Evolutionary conservation across 2,113 vertebrate species (phyloP).

Genomic region (Nothocercus nigrocapillus): DNA sequence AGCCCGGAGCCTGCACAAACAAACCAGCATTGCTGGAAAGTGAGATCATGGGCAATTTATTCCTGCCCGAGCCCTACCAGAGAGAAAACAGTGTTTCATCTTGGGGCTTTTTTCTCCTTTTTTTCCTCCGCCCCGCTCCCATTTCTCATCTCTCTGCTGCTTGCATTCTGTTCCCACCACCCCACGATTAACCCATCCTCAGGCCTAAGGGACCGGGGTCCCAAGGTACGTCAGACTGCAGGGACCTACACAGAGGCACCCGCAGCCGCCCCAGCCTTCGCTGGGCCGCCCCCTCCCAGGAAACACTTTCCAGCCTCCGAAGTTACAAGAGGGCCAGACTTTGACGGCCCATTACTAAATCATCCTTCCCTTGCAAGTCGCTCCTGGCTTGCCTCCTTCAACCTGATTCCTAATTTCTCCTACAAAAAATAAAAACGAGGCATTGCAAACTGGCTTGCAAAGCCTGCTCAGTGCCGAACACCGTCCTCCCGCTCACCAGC

Average conservation of each 20-base stretch:
- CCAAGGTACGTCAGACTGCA: constrained; percentile 74
- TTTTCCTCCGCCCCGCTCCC: not conserved
- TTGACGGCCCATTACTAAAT: constrained; percentile 64
- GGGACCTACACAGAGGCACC: constrained; percentile 74
- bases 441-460: constrained; percentile 7
- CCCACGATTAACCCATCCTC: constrained; percentile 78
- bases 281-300: constrained; percentile 56
- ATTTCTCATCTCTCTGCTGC: constrained; percentile 77
- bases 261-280: constrained; percentile 67
- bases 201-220: constrained; percentile 68
- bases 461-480: not conserved
- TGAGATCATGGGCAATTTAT: constrained; percentile 82
- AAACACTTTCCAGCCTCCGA: constrained; percentile 65
- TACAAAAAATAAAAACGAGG: not conserved
- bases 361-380: constrained; percentile 58
- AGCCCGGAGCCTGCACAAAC: constrained; percentile 77
- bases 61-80: constrained; percentile 77
- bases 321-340: constrained; percentile 49
- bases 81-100: constrained; percentile 81
- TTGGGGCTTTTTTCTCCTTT: constrained; percentile 68
- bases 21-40: constrained; percentile 76
- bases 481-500: constrained; percentile 20
- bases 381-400: constrained; percentile 21
- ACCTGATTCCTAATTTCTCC: constrained; percentile 7
- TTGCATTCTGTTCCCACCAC: constrained; percentile 77